Evolutionary conservation across 2,888 invertebrate genomes (phyloP).

Genomic region (Polydrusus cervinus): DNA sequence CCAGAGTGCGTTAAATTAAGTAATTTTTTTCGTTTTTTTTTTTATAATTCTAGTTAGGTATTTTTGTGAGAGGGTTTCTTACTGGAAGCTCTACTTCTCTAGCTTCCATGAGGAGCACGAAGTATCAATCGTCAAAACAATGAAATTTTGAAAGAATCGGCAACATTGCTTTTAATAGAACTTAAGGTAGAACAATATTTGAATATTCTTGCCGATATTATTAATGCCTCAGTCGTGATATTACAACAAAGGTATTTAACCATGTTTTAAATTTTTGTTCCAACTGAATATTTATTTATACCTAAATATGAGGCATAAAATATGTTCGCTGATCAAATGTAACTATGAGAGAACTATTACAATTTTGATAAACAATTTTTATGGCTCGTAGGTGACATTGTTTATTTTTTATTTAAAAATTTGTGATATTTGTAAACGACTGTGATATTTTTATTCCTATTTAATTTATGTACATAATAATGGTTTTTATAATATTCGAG

Average conservation of each 20-base stretch:
- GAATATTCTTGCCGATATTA: neutral
- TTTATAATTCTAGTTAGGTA: too few relatives aligned
- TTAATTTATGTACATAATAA: neutral
- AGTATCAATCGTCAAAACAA: too few relatives aligned
- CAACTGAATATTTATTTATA: neutral
- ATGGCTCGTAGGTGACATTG: slow-evolving; percentile 10
- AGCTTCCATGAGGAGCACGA: too few relatives aligned
- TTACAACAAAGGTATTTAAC: neutral
- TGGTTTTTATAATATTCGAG: too few relatives aligned
- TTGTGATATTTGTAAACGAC: slow-evolving; percentile 10
- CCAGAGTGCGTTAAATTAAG: too few relatives aligned
- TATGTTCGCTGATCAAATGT: neutral
- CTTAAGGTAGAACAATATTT: neutral
- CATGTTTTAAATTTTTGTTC: neutral
- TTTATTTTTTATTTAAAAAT: neutral
- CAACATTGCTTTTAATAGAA: too few relatives aligned
- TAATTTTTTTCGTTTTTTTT: too few relatives aligned
- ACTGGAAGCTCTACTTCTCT: too few relatives aligned
- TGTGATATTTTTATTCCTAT: slow-evolving; percentile 8
- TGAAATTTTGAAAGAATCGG: too few relatives aligned
- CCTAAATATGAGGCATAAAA: slow-evolving; percentile 18
- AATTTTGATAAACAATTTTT: neutral
- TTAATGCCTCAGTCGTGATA: neutral
- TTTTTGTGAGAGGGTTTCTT: too few relatives aligned
- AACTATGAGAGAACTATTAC: neutral